Evolutionary conservation across 2,113 vertebrate species (phyloP).

Genomic region (Nothobranchius kuhntae): DNA sequence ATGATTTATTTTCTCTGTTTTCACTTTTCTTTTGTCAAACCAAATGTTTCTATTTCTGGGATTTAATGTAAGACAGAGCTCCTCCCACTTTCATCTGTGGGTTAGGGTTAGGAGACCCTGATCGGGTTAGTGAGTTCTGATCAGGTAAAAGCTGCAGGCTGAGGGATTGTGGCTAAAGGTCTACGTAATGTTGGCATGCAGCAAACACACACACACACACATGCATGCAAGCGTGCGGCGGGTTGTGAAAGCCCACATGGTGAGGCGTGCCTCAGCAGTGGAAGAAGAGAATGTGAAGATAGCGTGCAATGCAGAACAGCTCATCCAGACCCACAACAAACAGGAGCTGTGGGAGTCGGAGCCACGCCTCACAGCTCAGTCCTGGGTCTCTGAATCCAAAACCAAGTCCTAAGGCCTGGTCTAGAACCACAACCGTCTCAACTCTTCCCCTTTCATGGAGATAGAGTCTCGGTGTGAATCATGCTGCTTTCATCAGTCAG

Average conservation of each 20-base stretch:
- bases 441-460: neutral
- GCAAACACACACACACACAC: neutral
- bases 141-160: neutral
- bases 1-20: too few relatives aligned
- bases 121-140: neutral
- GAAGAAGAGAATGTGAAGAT: constrained; percentile 25
- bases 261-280: constrained; percentile 24
- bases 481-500: constrained; percentile 27
- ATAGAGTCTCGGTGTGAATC: constrained; percentile 35
- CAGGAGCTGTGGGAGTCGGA: constrained; percentile 34
- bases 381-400: neutral
- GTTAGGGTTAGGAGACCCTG: neutral
- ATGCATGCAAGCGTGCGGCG: neutral
- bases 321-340: constrained; percentile 39
- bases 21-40: too few relatives aligned
- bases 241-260: constrained; percentile 23
- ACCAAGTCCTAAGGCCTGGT: neutral
- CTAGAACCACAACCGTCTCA: neutral
- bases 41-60: neutral
- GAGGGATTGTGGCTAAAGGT: neutral
- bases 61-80: too few relatives aligned
- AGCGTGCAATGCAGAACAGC: constrained; percentile 28
- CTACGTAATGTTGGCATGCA: neutral
- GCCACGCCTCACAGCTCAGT: constrained; percentile 19
- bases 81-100: neutral